Evolutionary conservation across 2,888 invertebrate species (phyloP).

Genomic region (Horisme vitalbata): DNA sequence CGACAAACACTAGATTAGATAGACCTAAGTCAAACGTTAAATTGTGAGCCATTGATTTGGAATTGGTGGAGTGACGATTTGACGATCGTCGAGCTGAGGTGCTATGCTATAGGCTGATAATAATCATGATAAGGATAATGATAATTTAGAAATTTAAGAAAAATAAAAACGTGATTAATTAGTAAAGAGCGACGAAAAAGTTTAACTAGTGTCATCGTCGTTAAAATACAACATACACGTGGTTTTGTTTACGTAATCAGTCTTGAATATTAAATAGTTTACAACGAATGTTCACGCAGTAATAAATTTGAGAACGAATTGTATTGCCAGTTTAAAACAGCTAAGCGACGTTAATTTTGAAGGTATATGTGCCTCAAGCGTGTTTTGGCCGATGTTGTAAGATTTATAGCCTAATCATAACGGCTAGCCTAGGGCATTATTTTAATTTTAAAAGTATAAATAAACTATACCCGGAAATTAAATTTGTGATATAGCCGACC

Average conservation of each 20-base stretch:
- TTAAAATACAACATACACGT: constrained; percentile 4
- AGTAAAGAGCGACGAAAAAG: constrained; percentile 11
- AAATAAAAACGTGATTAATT: constrained; percentile 1
- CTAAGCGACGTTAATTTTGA: constrained; percentile 9
- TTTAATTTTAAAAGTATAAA: too few relatives aligned
- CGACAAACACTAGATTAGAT: constrained; percentile 31
- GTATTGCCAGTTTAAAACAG: constrained; percentile 23
- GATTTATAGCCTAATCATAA: constrained; percentile 9
- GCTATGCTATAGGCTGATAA: too few relatives aligned
- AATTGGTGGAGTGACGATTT: too few relatives aligned
- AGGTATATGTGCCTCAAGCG: constrained; percentile 10
- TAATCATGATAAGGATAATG: too few relatives aligned
- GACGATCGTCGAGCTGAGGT: too few relatives aligned
- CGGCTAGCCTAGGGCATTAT: too few relatives aligned
- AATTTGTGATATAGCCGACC: too few relatives aligned
- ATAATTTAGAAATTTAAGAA: constrained; percentile 15
- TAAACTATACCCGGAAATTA: too few relatives aligned
- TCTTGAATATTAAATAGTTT: constrained; percentile 19
- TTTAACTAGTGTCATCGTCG: too few relatives aligned
- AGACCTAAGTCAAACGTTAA: too few relatives aligned
- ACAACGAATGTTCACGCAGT: constrained; percentile 11
- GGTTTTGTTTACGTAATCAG: constrained; percentile 9
- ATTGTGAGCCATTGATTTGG: too few relatives aligned
- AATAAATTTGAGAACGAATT: constrained; percentile 20
- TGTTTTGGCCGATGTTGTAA: constrained; percentile 13